Percentiles rank a stretch among this genome's conserved stretches.
Evolutionary conservation across 2,888 invertebrate species (phyloP).

Genomic region (Ommatoiulus sabulosus): DNA sequence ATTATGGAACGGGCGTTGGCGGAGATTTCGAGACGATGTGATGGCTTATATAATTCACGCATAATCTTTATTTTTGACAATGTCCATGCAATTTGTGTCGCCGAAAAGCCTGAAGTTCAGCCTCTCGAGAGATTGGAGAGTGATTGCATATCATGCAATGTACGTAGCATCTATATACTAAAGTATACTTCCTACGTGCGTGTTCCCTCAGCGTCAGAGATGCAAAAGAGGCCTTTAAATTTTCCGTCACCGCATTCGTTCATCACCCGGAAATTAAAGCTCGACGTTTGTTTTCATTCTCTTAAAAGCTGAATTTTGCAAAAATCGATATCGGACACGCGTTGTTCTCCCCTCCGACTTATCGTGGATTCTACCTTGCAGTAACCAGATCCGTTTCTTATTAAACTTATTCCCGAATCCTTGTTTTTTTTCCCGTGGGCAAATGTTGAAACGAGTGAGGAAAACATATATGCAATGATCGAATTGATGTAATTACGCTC

Average conservation of each 20-base stretch:
- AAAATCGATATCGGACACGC: background rate
- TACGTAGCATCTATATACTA: too few relatives aligned
- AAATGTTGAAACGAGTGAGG: background rate
- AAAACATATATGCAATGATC: background rate
- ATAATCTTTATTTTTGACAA: background rate
- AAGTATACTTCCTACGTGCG: background rate
- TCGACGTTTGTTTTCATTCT: slow-evolving; percentile 12
- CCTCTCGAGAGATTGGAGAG: background rate
- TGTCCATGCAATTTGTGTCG: background rate
- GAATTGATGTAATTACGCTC: background rate
- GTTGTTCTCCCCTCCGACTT: background rate
- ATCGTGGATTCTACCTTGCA: slow-evolving; percentile 5
- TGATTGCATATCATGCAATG: background rate
- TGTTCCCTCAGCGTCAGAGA: background rate
- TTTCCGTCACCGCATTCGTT: slow-evolving; percentile 8
- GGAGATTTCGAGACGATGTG: background rate
- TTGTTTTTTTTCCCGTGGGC: background rate
- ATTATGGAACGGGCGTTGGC: too few relatives aligned
- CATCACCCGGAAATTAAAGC: slow-evolving; percentile 12
- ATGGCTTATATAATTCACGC: background rate
- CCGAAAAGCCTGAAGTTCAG: background rate
- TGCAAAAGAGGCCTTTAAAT: background rate
- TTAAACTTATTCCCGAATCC: background rate
- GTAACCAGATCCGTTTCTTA: background rate
- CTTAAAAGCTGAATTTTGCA: background rate